phyloP scores from a whole-genome alignment of 2,113 vertebrate species.

The Colius striatus region DNA sequence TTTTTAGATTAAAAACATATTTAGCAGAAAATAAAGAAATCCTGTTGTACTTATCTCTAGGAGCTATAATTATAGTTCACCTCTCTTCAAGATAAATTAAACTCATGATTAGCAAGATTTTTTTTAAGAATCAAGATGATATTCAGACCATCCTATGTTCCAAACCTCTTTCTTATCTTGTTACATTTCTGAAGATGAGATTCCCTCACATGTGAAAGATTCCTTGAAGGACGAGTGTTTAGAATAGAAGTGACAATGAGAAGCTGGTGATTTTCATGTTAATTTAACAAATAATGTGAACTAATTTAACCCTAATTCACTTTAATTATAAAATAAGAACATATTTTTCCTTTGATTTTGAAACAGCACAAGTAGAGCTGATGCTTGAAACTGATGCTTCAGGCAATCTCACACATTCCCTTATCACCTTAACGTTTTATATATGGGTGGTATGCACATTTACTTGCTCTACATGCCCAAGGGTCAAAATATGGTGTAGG shows the following conservation, averaged over 20 bases:
- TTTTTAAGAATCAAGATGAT: neutral
- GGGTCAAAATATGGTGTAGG: neutral
- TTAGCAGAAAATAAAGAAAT: neutral
- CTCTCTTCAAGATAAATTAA: neutral
- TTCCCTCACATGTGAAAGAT: neutral
- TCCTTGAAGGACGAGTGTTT: neutral
- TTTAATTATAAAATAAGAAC: constrained; percentile 20
- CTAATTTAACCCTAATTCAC: neutral
- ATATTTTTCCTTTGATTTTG: constrained; percentile 3
- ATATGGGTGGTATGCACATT: neutral
- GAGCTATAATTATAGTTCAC: neutral
- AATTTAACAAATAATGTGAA: constrained; percentile 25
- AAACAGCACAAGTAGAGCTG: neutral
- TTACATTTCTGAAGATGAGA: constrained; percentile 1
- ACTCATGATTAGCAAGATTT: constrained; percentile 1
- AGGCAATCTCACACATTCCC: neutral
- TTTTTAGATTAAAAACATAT: neutral
- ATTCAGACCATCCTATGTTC: neutral
- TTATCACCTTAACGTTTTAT: neutral
- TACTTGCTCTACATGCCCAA: constrained; percentile 14
- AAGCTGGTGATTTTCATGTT: neutral
- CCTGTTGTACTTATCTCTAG: neutral
- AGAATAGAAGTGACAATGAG: neutral
- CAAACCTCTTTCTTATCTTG: neutral
- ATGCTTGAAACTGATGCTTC: constrained; percentile 35